Evolutionary conservation across 1,140 invertebrate species (phyloP), one percentile per base, ranked within the genome.

Genomic region (Carposina sasakii): DNA sequence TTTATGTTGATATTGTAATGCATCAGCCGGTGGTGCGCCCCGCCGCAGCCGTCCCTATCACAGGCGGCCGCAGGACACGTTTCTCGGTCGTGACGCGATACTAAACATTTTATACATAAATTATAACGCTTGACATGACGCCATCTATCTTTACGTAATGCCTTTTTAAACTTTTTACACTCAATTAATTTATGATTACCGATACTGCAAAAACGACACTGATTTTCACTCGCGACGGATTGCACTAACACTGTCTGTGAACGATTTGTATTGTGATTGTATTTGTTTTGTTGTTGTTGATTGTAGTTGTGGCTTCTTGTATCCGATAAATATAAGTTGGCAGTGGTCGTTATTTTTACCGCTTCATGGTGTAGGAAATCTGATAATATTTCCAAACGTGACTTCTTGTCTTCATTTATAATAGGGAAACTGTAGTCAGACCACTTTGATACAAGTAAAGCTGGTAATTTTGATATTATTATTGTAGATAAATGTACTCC

Each of bases 361-460:
- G 48, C 48, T 36, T 50, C 48, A 12, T 12, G 1, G 19, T 17
- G 33, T 20, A 52, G 20, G 20, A 48, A 48, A 3, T 52, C 44
- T 16, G 40, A 34, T 39, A 48, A 36, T 16, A 43, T 34, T 4
- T 22, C 31, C n/a, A 50, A 17, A n/a, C 30, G 20, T 19, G 48
- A 36, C 16, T 50, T 36, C 0, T 6, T 19, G 23, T 26, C 28
- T 12, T 17, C 21, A 1, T 22, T 22, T 8, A 48, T 48, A 1
- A 39, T 24, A 10, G 26, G 10, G 23, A 30, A 54, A 36, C 48
- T 51, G 28, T 59, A 59, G 13, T 59, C 52, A 13, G 48, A 30
- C 56, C 56, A 59, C 17, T 54, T 52, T 17, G 56, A 59, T 5
- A 54, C 2, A 0, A 59, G 26, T n/a, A 54, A 23, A 8, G 56